Evolutionary conservation across 1,140 invertebrate species (phyloP).

Genomic region (Pogonomyrmex barbatus): DNA sequence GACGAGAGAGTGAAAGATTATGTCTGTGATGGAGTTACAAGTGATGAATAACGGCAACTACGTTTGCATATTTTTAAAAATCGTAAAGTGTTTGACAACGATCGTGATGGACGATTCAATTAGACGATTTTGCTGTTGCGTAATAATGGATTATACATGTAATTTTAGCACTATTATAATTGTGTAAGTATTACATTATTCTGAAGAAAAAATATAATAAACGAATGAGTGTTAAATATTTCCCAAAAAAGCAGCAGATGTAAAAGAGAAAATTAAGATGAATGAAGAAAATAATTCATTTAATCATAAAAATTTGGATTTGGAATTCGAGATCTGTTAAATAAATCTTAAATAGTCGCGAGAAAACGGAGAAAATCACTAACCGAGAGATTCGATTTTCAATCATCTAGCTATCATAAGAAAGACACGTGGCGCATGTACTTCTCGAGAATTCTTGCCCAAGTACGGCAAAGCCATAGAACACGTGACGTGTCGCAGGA

Average conservation of each 20-base stretch:
- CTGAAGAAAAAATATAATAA: neutral
- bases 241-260: neutral
- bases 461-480: slow-evolving; percentile 18
- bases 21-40: slow-evolving; percentile 5
- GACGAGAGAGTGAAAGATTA: slow-evolving; percentile 47
- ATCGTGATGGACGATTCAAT: slow-evolving; percentile 21
- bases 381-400: slow-evolving; percentile 26
- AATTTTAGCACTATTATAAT: neutral
- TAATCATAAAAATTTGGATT: neutral
- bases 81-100: neutral
- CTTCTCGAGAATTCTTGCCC: neutral
- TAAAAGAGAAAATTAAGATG: neutral
- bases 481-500: neutral
- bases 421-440: slow-evolving; percentile 38
- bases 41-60: slow-evolving; percentile 19
- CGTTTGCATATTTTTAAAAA: neutral
- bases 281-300: neutral
- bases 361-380: neutral
- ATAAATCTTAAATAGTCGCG: neutral
- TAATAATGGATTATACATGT: neutral
- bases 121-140: neutral
- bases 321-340: neutral
- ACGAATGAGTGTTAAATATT: neutral
- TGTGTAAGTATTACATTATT: neutral
- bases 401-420: slow-evolving; percentile 33